A percentile compares a stretch with the other conserved stretches of the same genome.
phyloP scores from a whole-genome alignment of 2,113 vertebrate genomes.

The Sclerurus mexicanus region DNA sequence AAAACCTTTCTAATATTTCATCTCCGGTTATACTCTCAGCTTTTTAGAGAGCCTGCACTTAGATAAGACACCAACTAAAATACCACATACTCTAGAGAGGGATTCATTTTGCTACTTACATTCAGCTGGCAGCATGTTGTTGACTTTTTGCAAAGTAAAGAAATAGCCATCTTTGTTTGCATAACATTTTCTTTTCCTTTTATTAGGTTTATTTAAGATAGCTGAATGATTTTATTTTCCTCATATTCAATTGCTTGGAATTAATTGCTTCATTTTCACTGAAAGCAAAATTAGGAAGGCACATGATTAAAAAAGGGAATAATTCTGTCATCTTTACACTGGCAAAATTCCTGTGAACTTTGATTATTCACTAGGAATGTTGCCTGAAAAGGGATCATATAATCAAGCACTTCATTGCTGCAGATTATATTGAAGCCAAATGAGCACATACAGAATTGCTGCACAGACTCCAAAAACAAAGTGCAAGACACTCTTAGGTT shows the following conservation, averaged over 20 bases:
- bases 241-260: neutral
- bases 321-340: conserved; percentile 5
- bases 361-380: neutral
- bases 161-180: neutral
- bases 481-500: neutral
- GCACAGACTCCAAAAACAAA: neutral
- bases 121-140: neutral
- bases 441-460: neutral
- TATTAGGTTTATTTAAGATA: neutral
- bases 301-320: neutral
- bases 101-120: neutral
- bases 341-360: conserved; percentile 24
- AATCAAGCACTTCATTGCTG: conserved; percentile 13
- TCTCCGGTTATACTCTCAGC: neutral
- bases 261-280: neutral
- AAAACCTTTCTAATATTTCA: conserved; percentile 63
- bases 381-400: neutral
- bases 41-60: conserved; percentile 13
- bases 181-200: neutral
- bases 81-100: neutral
- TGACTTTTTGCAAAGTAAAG: neutral
- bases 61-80: conserved; percentile 17
- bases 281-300: neutral
- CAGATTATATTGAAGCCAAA: conserved; percentile 24
- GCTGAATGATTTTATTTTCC: neutral